Evolutionary conservation across 2,113 vertebrate genomes (phyloP).

Genomic region (Peromyscus maniculatus): DNA sequence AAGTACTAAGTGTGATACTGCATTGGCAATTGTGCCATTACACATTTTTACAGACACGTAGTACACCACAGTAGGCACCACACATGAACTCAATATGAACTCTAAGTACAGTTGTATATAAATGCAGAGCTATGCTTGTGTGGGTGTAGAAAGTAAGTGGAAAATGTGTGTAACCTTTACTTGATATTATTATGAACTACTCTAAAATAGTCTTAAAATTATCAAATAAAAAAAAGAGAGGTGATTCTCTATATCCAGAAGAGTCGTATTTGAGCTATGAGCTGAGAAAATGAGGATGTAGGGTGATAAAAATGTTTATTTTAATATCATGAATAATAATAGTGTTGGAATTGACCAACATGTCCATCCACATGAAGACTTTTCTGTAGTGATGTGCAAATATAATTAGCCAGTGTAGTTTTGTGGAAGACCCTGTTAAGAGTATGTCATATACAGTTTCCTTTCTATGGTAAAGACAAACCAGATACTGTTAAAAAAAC

Average conservation of each 20-base stretch:
- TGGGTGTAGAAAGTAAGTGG: background rate
- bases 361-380: background rate
- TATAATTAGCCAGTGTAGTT: conserved; percentile 27
- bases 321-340: background rate
- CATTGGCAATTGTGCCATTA: background rate
- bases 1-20: background rate
- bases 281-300: conserved; percentile 16
- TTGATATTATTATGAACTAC: background rate
- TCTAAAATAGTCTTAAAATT: background rate
- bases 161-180: background rate
- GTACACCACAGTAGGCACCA: background rate
- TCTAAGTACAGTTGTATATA: background rate
- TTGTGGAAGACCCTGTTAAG: background rate
- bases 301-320: background rate
- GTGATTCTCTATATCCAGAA: background rate
- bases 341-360: background rate
- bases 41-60: background rate
- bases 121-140: background rate
- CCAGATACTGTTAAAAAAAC: background rate
- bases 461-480: conserved; percentile 9
- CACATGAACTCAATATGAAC: background rate
- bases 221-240: background rate
- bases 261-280: conserved; percentile 37
- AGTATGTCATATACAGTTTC: background rate
- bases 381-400: background rate